Base-by-base conservation (phyloP, 2,888 invertebrate genomes). In the Julus scandinavius region DNA sequence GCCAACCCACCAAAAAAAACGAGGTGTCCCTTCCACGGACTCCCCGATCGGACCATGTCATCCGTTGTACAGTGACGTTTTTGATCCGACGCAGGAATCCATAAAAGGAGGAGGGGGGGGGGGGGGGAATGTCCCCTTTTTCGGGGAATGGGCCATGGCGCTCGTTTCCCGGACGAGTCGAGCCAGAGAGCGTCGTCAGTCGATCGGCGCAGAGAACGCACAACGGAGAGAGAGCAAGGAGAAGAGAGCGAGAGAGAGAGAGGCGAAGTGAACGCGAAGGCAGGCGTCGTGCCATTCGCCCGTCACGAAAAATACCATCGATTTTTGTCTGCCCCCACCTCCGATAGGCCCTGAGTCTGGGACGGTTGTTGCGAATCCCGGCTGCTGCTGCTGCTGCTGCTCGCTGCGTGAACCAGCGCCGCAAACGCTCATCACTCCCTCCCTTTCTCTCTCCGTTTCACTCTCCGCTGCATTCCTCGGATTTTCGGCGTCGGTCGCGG, bases 311-410 rank as follows among this genome's bases (percentile, higher is more conserved):
- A 45, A 84, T 38, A 41, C 17, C 41, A 49, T 85, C 49, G 45
- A 41, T 49, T 85, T 49, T 45, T 45, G 41, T 49, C 41, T 41
- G 41, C 85, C 85, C 85, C 49, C 85, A 85, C 85, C 85, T 85
- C 85, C 45, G 84, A n/a, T 63, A 63, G 63, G 63, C 63, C 63
- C 63, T 58, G 72, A 29, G 72, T 29, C 72, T 72, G 72, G 72
- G 72, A 72, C 72, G 72, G 72, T 72, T 9, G 29, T 5, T 2
- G 72, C 72, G 72, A 11, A 58, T 58, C 58, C 58, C 49, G 49
- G 49, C 49, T 49, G 49, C 49, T 49, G 49, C 49, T 49, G 49
- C 49, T 49, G 49, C 49, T 11, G 4, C 58, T 29, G 58, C 11
- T 6, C 72, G 58, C 54, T 54, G 17, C 54, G 54, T 15, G 54